A percentile compares a stretch with the other conserved stretches of the same genome.
phyloP scores from a whole-genome alignment of 1,140 invertebrate genomes.

The Leptonema lineaticorne region DNA sequence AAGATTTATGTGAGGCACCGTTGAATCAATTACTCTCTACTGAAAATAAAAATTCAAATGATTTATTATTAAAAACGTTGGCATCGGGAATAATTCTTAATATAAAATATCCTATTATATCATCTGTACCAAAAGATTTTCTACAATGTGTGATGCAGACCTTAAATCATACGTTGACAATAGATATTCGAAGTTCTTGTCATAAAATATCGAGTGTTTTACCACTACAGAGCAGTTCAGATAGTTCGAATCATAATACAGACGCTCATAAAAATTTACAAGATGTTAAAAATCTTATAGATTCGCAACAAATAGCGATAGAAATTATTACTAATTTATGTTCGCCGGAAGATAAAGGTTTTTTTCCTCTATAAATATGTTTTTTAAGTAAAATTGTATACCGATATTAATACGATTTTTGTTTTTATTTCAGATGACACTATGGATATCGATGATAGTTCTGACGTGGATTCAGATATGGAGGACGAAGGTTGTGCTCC shows the following conservation, averaged over 20 bases:
- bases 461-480: constrained; percentile 50
- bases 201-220: constrained; percentile 55
- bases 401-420: neutral
- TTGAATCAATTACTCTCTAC: constrained; percentile 54
- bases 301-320: constrained; percentile 65
- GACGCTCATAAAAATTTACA: constrained; percentile 43
- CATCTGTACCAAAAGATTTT: constrained; percentile 46
- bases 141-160: constrained; percentile 51
- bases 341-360: constrained; percentile 59
- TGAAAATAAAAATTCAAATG: constrained; percentile 48
- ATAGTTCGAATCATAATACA: constrained; percentile 42
- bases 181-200: constrained; percentile 50
- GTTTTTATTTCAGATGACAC: constrained; percentile 49
- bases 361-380: constrained; percentile 19
- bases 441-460: constrained; percentile 54
- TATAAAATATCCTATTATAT: constrained; percentile 49
- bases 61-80: constrained; percentile 58
- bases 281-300: constrained; percentile 53
- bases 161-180: constrained; percentile 52
- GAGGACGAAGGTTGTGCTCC: constrained; percentile 49
- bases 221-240: constrained; percentile 47
- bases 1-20: constrained; percentile 49
- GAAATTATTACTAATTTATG: constrained; percentile 73
- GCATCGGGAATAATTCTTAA: constrained; percentile 59
- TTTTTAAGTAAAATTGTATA: no score